These are phyloP conservation scores for Ophion obscuratus DNA, from an alignment of 2,888 invertebrate species.

Conservation along the genomic window DNA sequence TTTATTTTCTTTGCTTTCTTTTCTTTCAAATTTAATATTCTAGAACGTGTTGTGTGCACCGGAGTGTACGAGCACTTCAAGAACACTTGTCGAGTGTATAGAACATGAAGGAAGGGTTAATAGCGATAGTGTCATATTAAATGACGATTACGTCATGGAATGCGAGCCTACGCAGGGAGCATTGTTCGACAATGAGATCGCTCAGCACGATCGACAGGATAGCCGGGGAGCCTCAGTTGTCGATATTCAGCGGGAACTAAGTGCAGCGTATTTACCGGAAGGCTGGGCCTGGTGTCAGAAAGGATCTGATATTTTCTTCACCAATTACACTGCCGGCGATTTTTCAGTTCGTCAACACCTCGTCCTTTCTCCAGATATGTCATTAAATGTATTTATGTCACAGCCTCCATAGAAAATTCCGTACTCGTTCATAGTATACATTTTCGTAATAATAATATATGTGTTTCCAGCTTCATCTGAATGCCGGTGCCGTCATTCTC, in stretches of 20 bases:
- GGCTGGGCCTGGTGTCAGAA: slow-evolving; percentile 9
- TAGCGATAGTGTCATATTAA: not conserved
- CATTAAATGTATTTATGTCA: not conserved
- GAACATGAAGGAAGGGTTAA: not conserved
- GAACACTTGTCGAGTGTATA: not conserved
- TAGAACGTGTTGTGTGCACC: not conserved
- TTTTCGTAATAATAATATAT: not conserved
- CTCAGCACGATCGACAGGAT: not conserved
- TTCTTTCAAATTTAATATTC: not conserved
- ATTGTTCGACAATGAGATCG: not conserved
- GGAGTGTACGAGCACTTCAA: not conserved
- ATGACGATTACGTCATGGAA: not conserved
- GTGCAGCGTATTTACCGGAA: slow-evolving; percentile 3
- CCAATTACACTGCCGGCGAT: not conserved
- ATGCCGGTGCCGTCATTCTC: not conserved
- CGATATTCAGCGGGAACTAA: not conserved
- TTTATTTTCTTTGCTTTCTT: not conserved
- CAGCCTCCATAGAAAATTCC: not conserved
- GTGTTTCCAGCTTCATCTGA: slow-evolving; percentile 6
- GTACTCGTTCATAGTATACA: not conserved
- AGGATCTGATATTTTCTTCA: not conserved
- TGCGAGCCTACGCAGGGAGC: not conserved
- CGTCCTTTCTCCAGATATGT: not conserved
- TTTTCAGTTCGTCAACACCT: not conserved
- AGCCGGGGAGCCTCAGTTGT: not conserved